Conservation (phyloP, 2,888 invertebrate species). For the Lithodes maja region DNA sequence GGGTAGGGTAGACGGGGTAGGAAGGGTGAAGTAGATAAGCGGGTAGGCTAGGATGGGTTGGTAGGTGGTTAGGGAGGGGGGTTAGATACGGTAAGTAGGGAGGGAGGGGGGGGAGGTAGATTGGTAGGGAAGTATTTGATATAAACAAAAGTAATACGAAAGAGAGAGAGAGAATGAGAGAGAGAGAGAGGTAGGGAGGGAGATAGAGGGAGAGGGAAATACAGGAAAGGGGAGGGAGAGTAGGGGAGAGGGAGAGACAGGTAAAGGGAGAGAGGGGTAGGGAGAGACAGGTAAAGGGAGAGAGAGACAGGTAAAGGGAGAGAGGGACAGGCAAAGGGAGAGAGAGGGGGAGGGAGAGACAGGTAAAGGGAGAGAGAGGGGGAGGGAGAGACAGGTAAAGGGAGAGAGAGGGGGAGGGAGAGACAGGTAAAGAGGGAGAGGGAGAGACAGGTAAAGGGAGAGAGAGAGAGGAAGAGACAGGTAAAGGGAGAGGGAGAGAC, state of each 20-base stretch:
- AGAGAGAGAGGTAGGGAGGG: not conserved
- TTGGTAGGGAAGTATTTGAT: no score
- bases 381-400: not conserved
- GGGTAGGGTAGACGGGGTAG: no score
- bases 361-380: not conserved
- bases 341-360: not conserved
- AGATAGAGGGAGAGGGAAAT: not conserved
- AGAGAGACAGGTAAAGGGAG: not conserved
- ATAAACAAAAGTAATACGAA: not conserved
- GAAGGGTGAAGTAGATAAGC: no score
- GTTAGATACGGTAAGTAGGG: no score
- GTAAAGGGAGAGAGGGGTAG: not conserved
- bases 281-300: not conserved
- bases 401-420: conserved; percentile 19
- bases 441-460: conserved; percentile 25
- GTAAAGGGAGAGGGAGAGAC: not conserved
- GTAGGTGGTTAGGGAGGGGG: no score
- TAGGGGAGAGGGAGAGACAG: not conserved
- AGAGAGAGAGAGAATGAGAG: not conserved
- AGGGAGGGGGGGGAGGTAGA: not conserved
- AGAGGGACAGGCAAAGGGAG: not conserved
- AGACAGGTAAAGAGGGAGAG: not conserved
- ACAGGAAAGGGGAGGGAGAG: not conserved
- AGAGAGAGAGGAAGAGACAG: conserved; percentile 1
- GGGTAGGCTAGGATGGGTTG: no score